Conservation (phyloP, 2,113 vertebrate species). For the Hippocampus comes region DNA sequence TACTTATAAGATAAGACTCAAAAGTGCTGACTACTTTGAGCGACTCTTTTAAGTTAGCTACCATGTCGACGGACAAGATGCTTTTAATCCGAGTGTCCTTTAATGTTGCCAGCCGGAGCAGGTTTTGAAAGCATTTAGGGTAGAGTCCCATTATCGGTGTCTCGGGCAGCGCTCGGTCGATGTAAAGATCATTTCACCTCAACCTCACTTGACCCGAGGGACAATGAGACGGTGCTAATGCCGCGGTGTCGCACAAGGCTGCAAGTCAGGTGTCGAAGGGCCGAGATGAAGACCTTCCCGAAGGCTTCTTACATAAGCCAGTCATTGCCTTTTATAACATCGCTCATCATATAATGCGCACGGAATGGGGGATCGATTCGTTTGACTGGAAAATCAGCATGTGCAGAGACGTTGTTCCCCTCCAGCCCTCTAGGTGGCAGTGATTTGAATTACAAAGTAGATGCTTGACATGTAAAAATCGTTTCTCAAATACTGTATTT, state of each 20-base stretch:
- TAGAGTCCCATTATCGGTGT: neutral
- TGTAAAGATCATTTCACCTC: neutral
- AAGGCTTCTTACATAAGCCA: neutral
- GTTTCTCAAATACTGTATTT: no score
- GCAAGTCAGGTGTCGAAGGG: neutral
- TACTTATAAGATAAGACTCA: constrained; percentile 1
- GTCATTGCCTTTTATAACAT: neutral
- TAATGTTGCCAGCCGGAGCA: neutral
- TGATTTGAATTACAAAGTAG: neutral
- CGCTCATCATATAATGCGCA: neutral
- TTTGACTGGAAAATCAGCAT: neutral
- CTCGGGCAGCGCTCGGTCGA: neutral
- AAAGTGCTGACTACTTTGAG: neutral
- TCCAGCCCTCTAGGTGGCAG: neutral
- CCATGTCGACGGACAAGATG: neutral
- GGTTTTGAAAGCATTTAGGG: neutral
- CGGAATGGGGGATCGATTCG: neutral
- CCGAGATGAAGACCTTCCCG: neutral
- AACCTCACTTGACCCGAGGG: neutral
- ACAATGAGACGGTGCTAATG: neutral
- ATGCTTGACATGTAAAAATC: no score
- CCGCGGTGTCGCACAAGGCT: neutral
- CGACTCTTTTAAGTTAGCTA: neutral
- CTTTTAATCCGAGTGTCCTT: neutral
- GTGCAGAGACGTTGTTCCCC: neutral